Evolutionary conservation across 2,797 vertebrate genomes (phyloP), one percentile per base, ranked within the genome.

Genomic region (Chelon auratus): DNA sequence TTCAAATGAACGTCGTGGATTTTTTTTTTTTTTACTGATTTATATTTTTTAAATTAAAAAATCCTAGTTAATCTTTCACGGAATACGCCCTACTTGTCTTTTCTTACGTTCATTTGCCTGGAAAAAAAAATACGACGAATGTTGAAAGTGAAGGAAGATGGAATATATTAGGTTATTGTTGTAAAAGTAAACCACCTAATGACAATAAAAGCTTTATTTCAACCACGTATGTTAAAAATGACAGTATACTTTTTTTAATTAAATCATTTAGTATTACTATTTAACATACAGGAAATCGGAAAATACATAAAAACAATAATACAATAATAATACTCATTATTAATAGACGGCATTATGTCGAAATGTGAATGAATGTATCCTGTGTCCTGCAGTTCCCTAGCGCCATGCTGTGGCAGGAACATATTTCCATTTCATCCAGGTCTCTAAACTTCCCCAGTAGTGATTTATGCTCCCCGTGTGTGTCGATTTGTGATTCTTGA

Each of bases 341-440:
- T 17, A 45, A 43, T 40, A 14, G 62, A 40, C 13, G 20, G 5
- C 55, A 2, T 55, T 1, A 5, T 57, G 62, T 71, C 22, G 30
- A 48, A 47, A 9, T 43, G 37, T 60, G 62, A 24, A 11, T 20
- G 40, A 18, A 26, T 9, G 12, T 10, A 43, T 13, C 7, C 12
- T n/a, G 43, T 68, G 45, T 83, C 70, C 70, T 45, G 74, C 66
- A 84, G 90, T 55, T 86, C 86, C 83, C 65, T 85, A 93, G 93
- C 93, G 93, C 93, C 93, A 85, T 91, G 74, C 89, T 91, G 93
- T 86, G 93, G 93, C 57, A 11, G 83, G 55, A 74, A 42, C 68
- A 52, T 59, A 48, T 61, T 51, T 75, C 15, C 36, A 65, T 57
- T 62, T 79, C 15, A 52, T 66, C 45, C n/a, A 9, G 53, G 20